These are phyloP conservation scores for Spea bombifrons DNA, from an alignment of 2,113 vertebrate species.

Conservation along the genomic window DNA sequence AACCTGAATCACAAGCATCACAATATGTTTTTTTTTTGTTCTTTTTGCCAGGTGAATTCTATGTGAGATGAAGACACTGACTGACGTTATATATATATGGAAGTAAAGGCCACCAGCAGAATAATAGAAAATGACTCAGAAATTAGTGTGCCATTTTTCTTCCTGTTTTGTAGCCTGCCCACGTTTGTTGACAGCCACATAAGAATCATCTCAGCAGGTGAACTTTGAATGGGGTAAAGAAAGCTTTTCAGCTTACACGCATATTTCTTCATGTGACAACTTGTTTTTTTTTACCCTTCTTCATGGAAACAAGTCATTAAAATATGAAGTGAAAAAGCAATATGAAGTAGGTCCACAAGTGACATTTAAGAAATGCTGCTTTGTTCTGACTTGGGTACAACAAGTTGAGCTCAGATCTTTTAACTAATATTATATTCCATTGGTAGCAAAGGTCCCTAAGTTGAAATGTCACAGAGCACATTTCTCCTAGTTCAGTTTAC, in stretches of 20 bases:
- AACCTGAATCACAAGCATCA: no score
- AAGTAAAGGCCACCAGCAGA: not conserved
- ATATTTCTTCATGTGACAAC: constrained; percentile 15
- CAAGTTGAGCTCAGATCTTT: constrained; percentile 23
- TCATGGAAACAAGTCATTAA: constrained; percentile 18
- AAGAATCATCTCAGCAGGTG: constrained; percentile 15
- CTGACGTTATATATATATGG: not conserved
- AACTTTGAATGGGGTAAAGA: constrained; percentile 15
- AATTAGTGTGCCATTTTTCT: not conserved
- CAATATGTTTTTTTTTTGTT: no score
- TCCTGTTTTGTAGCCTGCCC: not conserved
- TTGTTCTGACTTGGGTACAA: constrained; percentile 22
- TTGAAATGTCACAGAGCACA: constrained; percentile 40
- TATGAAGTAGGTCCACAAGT: constrained; percentile 32
- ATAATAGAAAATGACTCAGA: not conserved
- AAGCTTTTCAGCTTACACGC: constrained; percentile 17
- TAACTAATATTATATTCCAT: constrained; percentile 39
- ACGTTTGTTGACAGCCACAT: not conserved
- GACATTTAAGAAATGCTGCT: constrained; percentile 33
- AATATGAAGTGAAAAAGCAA: constrained; percentile 31
- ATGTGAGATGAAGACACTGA: not conserved
- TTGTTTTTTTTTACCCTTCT: constrained; percentile 4
- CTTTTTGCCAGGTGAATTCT: no score
- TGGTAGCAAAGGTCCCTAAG: constrained; percentile 30
- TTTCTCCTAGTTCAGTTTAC: constrained; percentile 4